Percentiles rank a stretch among this genome's conserved stretches.
phyloP scores from a whole-genome alignment of 1,140 invertebrate genomes.

The Lucilia sericata region DNA sequence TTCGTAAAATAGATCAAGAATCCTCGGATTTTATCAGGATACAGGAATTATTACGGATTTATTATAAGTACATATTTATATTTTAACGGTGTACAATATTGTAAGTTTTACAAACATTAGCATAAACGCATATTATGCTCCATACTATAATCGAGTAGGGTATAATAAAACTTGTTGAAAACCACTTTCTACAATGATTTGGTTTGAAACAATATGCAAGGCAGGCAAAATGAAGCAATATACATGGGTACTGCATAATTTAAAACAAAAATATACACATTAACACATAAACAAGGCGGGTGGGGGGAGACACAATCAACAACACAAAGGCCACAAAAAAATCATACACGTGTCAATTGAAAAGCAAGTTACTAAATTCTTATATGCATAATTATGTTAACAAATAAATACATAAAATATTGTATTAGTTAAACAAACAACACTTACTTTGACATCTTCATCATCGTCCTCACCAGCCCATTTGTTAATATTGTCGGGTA shows the following conservation, averaged over 20 bases:
- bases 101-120: too few species aligned
- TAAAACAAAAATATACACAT: not conserved
- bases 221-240: not conserved
- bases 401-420: not conserved
- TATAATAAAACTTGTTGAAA: not conserved
- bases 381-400: not conserved
- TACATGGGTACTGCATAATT: too few species aligned
- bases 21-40: too few species aligned
- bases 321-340: conserved; percentile 23
- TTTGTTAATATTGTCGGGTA: conserved; percentile 72
- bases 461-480: conserved; percentile 92
- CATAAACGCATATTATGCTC: too few species aligned
- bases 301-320: not conserved
- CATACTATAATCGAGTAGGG: too few species aligned
- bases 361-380: not conserved
- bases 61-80: too few species aligned
- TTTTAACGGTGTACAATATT: too few species aligned
- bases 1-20: too few species aligned
- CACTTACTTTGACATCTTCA: conserved; percentile 83
- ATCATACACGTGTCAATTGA: conserved; percentile 36
- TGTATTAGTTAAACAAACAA: not conserved
- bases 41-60: too few species aligned
- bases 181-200: not conserved
- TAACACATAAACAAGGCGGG: not conserved
- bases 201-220: not conserved